Base-by-base conservation (phyloP, 2,113 vertebrate genomes). In the Telmatochromis sp. region DNA sequence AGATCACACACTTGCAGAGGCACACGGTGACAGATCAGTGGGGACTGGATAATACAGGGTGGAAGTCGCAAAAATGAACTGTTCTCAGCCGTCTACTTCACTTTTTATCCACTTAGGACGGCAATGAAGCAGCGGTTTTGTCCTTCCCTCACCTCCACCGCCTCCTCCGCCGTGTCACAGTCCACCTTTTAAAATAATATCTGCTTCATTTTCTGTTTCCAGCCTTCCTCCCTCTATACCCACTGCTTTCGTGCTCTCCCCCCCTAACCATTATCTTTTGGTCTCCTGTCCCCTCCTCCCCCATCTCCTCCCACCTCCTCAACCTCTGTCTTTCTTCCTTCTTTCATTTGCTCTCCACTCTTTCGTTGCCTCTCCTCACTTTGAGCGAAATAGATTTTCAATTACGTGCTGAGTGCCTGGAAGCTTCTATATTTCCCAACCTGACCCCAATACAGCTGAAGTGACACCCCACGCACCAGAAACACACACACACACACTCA, bases 371-470 rank as follows among this genome's bases (percentile, higher is more conserved):
- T 92, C 95, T 93, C 86, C 93, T 94, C 94, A 95, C 94, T 94
- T 95, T 96, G 95, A 95, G 91, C 89, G 55, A 96, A 95, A 96
- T 95, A 96, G 94, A 96, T 95, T 96, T 96, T 96, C 95, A 95
- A 95, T 95, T 96, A 96, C 83, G 91, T 94, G 93, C 88, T 93
- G 94, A 96, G 94, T 95, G 94, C 94, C 95, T 94, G 94, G 94
- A 95, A 96, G 93, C 94, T 94, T 94, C 93, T 94, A 93, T 95
- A 96, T 94, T 95, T 95, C 92, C 94, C 93, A 94, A 85, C 93
- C 94, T 95, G 95, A 95, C 95, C 94, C 94, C 94, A 95, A 95
- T 96, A 94, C 93, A 94, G 90, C 92, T 75, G 79, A 84, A 91
- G 94, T 93, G 93, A 94, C 93, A 94, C 92, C 91, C 87, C 86